Conservation (phyloP, 37 sponge, comb jelly and placozoan species). For the Beroe forskalii region DNA sequence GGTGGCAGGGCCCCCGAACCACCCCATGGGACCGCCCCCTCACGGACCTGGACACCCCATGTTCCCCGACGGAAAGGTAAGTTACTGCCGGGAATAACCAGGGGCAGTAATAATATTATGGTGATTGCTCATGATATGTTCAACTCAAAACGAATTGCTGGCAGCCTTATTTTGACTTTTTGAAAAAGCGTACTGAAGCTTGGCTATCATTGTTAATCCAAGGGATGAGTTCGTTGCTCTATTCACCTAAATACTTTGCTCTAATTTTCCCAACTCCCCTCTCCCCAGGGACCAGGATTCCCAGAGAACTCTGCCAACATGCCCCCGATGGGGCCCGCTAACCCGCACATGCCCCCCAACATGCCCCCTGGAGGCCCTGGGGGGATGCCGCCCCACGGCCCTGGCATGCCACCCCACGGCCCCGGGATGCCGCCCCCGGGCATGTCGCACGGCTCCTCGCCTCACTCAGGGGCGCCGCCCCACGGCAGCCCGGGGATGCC, state of each 20-base stretch:
- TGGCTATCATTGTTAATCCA: too few relatives aligned
- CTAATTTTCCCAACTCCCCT: too few relatives aligned
- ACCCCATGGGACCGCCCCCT: conserved; percentile 6
- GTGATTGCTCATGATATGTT: too few relatives aligned
- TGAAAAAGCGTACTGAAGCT: too few relatives aligned
- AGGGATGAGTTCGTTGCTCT: too few relatives aligned
- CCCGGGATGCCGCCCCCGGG: background rate
- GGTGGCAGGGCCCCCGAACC: background rate
- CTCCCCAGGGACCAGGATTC: conserved; percentile 54
- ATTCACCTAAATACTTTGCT: too few relatives aligned
- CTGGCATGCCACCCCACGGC: conserved; percentile 49
- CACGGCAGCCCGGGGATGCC: background rate
- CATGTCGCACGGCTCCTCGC: background rate
- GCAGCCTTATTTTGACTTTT: too few relatives aligned
- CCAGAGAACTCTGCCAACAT: background rate
- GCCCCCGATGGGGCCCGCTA: conserved; percentile 3
- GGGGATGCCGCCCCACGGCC: conserved; percentile 38
- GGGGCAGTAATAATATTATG: background rate
- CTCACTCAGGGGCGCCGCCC: background rate
- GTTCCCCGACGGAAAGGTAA: conserved; percentile 6
- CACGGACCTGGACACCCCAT: background rate
- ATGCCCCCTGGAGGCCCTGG: conserved; percentile 30
- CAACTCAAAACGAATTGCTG: too few relatives aligned
- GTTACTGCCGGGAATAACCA: background rate
- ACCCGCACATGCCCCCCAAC: background rate